Base-by-base conservation (phyloP, 2,113 vertebrate genomes). In the Erythrolamprus reginae region DNA sequence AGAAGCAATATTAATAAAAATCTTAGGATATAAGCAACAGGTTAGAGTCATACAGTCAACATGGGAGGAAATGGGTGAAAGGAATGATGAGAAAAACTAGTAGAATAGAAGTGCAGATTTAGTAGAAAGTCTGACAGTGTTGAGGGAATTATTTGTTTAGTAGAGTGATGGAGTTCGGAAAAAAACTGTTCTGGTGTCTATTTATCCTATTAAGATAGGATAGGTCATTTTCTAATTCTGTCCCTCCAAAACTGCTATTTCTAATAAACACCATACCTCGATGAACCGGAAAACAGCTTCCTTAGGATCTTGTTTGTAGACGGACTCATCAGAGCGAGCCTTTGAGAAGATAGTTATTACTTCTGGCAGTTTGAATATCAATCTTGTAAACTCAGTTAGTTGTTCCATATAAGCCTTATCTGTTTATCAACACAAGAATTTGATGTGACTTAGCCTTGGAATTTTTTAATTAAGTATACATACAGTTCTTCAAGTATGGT, bases 291-390 rank as follows among this genome's bases (percentile, higher is more conserved):
- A 94, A 92, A 99, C 96, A 61, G 97, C 98, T 90, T 95, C 88
- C 90, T 96, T 97, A 51, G 98, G 97, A 82, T 99, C 98, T 53
- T 96, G 96, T 82, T 95, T 97, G 92, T 92, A 92, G 85, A 96
- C 42, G 5, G 94, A 91, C 91, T 97, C 97, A 82, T 96, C 96
- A 82, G 97, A 47, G 51, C 96, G 95, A 52, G 97, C 96, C 93
- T 96, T 97, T 91, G 96, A 97, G 91, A 99, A 94, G 91, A 99
- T 94, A 91, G 91, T 91, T 92, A 98, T 98, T 93, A 99, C 97
- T 97, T 99, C 98, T 51, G 98, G 97, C 88, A 99, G 98, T 93
- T 97, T 97, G 93, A 98, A 97, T 84, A 99, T 96, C 93, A 99
- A 95, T 88, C 98, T 98, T 93, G 99, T 99, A 96, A 99, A 95